Evolutionary conservation across 2,888 invertebrate genomes (phyloP).

Genomic region (Prostheceraeus crozeri): DNA sequence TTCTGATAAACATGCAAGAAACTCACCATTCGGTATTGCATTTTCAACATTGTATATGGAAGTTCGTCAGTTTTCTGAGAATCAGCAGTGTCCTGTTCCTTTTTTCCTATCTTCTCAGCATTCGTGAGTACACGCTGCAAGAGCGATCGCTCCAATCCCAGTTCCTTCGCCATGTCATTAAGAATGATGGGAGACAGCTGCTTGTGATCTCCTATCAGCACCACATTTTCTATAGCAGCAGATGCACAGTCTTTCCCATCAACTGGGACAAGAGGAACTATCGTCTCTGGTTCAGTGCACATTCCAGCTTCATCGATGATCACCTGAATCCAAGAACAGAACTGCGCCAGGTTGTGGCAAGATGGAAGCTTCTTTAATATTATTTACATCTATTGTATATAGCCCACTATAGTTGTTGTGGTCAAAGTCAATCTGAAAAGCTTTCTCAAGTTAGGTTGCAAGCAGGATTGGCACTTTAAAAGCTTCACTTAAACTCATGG

Average conservation of each 20-base stretch:
- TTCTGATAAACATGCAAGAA: no score
- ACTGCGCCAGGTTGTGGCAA: no score
- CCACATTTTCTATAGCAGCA: slow-evolving; percentile 15
- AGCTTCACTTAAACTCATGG: no score
- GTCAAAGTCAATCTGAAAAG: no score
- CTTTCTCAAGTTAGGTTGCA: no score
- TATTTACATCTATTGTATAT: no score
- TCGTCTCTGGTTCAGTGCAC: slow-evolving; percentile 48
- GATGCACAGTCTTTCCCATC: slow-evolving; percentile 7
- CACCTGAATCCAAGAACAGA: no score
- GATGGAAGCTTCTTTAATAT: no score
- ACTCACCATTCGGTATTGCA: slow-evolving; percentile 49
- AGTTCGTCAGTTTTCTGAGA: background rate
- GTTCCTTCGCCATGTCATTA: slow-evolving; percentile 42
- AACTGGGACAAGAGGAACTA: slow-evolving; percentile 48
- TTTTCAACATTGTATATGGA: slow-evolving; percentile 42
- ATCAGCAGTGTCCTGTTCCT: no score
- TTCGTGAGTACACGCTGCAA: slow-evolving; percentile 43
- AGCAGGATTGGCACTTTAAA: no score
- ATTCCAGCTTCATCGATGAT: slow-evolving; percentile 51
- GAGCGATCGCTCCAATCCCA: slow-evolving; percentile 45
- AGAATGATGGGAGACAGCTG: slow-evolving; percentile 49
- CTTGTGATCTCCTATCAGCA: slow-evolving; percentile 51
- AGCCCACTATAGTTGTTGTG: no score
- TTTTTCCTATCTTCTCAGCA: background rate